Evolutionary conservation across 2,113 vertebrate genomes (phyloP).

Genomic region (Ascaphus truei): DNA sequence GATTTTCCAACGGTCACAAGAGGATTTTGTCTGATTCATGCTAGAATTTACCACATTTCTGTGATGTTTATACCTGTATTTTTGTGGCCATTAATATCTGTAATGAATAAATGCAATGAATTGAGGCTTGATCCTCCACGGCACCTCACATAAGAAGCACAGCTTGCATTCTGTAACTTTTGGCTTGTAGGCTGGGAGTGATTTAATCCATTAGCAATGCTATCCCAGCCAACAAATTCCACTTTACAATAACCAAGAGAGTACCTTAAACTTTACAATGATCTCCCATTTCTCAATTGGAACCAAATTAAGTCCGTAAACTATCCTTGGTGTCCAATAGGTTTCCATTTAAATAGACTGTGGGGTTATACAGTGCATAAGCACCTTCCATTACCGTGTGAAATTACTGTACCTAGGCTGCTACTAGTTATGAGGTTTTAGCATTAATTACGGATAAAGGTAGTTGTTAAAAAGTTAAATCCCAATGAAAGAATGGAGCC

Average conservation of each 20-base stretch:
- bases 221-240: neutral
- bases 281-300: neutral
- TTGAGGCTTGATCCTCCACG: too few relatives aligned
- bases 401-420: neutral
- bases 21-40: too few relatives aligned
- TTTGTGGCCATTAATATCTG: too few relatives aligned
- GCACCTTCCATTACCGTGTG: neutral
- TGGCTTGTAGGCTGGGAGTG: neutral
- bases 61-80: too few relatives aligned
- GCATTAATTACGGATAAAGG: neutral
- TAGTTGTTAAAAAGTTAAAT: neutral
- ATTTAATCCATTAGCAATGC: neutral
- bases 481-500: neutral
- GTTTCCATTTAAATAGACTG: too few relatives aligned
- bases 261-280: neutral
- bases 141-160: neutral
- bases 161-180: neutral
- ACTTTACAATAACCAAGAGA: neutral
- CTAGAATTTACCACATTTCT: too few relatives aligned
- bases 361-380: constrained; percentile 8
- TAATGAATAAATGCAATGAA: too few relatives aligned
- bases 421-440: neutral
- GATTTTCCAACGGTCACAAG: too few relatives aligned
- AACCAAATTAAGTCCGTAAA: constrained; percentile 3
- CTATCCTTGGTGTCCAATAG: constrained; percentile 17